These are phyloP conservation scores for Leptopilina syphax DNA, from an alignment of 2,888 invertebrate species.

Conservation along the genomic window DNA sequence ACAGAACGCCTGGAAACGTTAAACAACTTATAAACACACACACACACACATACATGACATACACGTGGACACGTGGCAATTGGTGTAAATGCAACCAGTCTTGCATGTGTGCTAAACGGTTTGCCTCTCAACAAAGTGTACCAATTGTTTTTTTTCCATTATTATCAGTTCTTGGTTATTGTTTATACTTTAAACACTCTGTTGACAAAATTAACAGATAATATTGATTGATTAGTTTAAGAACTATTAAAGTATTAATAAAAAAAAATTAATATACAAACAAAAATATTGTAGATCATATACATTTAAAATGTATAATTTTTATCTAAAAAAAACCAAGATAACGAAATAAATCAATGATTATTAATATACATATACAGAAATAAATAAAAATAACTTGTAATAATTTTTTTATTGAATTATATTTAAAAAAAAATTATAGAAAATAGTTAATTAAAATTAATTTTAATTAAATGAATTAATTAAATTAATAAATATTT, in stretches of 20 bases:
- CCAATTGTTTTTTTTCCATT: background rate
- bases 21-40: conserved; percentile 24
- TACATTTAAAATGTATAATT: no score
- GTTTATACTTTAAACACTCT: background rate
- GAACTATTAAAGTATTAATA: background rate
- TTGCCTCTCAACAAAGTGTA: background rate
- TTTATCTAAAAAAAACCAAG: no score
- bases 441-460: background rate
- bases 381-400: background rate
- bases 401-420: background rate
- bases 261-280: background rate
- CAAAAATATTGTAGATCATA: no score
- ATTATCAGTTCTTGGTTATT: background rate
- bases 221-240: background rate
- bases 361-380: background rate
- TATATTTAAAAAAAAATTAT: background rate
- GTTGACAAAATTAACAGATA: background rate
- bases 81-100: background rate
- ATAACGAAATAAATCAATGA: no score
- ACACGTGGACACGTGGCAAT: conserved; percentile 12
- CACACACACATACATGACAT: background rate
- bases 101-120: background rate
- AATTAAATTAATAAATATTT: no score
- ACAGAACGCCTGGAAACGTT: background rate
- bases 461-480: background rate